Percentiles rank a stretch among this genome's conserved stretches.
Conservation (phyloP, 2,888 invertebrate genomes). For the Dichetophora obliterata region DNA sequence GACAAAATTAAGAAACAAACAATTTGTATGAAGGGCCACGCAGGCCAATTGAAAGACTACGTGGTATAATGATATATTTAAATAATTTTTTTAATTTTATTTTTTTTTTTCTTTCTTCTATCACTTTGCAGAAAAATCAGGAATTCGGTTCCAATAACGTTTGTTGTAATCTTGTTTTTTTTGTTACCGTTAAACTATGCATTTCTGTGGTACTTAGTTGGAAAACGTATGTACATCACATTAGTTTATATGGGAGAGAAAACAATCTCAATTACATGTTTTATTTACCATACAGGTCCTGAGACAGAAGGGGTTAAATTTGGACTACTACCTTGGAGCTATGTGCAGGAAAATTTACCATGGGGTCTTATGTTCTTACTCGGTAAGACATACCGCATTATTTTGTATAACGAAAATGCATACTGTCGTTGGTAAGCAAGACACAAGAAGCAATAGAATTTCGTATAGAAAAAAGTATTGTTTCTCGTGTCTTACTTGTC, state of each 20-base stretch:
- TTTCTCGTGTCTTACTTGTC: too few relatives aligned
- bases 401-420: too few relatives aligned
- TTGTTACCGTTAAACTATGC: constrained; percentile 82
- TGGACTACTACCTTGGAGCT: constrained; percentile 83
- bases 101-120: constrained; percentile 45
- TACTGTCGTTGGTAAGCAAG: too few relatives aligned
- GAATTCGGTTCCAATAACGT: constrained; percentile 77
- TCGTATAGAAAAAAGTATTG: too few relatives aligned
- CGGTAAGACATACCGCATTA: too few relatives aligned
- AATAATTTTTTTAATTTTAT: too few relatives aligned
- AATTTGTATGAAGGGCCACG: too few relatives aligned
- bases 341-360: constrained; percentile 82
- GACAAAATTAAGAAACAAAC: too few relatives aligned
- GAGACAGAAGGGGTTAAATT: constrained; percentile 57
- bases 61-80: too few relatives aligned
- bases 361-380: constrained; percentile 89
- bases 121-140: constrained; percentile 38
- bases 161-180: constrained; percentile 83
- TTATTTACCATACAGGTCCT: neutral
- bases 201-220: constrained; percentile 77
- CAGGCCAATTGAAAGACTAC: too few relatives aligned
- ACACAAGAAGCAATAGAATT: too few relatives aligned
- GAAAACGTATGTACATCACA: constrained; percentile 43
- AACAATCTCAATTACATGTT: constrained; percentile 59
- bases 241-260: neutral